Percentiles rank a stretch among this genome's conserved stretches.
phyloP scores from a whole-genome alignment of 2,113 vertebrate genomes.

The Eurypyga helias region DNA sequence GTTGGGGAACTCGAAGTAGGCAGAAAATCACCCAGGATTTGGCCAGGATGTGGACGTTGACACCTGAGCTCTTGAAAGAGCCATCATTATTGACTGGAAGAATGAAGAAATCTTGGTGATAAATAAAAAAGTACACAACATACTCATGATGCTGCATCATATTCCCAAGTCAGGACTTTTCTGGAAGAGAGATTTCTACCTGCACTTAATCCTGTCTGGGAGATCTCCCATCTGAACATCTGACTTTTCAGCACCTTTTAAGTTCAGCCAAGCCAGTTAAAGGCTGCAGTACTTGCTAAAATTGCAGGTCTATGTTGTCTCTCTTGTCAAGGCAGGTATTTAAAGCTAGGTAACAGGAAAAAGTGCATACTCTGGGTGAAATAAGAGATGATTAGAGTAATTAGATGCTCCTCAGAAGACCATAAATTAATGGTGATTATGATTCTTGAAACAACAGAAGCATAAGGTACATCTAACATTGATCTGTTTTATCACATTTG shows the following conservation, averaged over 20 bases:
- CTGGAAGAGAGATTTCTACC: background rate
- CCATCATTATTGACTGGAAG: too few relatives aligned
- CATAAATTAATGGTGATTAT: conserved; percentile 58
- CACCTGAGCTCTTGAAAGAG: background rate
- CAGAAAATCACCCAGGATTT: background rate
- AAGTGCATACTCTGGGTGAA: background rate
- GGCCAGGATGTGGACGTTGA: background rate
- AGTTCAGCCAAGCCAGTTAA: background rate
- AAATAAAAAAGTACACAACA: fast-evolving
- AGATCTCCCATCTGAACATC: background rate
- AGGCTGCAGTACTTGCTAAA: fast-evolving
- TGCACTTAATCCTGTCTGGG: background rate
- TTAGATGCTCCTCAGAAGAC: conserved; percentile 10
- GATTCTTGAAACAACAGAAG: conserved; percentile 19
- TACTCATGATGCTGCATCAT: fast-evolving
- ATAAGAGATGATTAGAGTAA: background rate
- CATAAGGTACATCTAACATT: background rate
- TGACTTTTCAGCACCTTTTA: background rate
- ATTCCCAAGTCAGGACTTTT: background rate
- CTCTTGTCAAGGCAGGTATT: background rate
- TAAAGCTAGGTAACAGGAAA: background rate
- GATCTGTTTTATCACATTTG: conserved; percentile 39
- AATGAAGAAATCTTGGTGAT: background rate
- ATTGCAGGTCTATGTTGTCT: background rate
- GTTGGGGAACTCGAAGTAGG: background rate